Evolutionary conservation across 1,140 invertebrate genomes (phyloP), one percentile per base, ranked within the genome.

Genomic region (Propsilocerus akamusi): DNA sequence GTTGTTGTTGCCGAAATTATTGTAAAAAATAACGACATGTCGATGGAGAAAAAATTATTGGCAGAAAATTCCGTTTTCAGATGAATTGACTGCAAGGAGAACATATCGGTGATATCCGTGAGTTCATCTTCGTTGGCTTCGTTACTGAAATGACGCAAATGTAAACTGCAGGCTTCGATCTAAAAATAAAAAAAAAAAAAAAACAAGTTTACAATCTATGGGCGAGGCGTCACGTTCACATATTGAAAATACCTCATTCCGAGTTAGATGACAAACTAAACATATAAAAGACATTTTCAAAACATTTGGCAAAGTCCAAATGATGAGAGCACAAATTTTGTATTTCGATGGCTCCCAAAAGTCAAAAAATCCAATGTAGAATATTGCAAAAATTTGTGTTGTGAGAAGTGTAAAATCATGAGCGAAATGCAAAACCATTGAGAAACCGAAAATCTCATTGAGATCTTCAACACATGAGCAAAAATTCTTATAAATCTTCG

Each of bases 1-100:
- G 34, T 41, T 41, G 34, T 41, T 20, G 14, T 20, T 41, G 34
- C 34, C 14, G 34, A 41, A 41, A 41, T 41, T 41, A 41, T 41
- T 1, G 12, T 41, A 17, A 20, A 41, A 10, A 41, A 41, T 14
- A 41, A 20, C 17, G 34, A 41, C 34, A 41, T 41, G 34, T 41
- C 34, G 10, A 41, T 41, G 1, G 34, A 41, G 34, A 41, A 41
- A 20, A 41, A 41, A 20, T 41, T 41, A 20, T 41, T 41, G n/a
- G 34, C 34, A 8, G 34, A 20, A 41, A 41, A 41, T 41, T 41
- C 34, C 5, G 34, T 41, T 41, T 41, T 41, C 22, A 41, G 14
- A 41, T 41, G 34, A 41, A 41, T 41, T 6, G n/a, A 17, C 11
- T 41, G 34, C 17, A 41, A 20, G 17, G 34, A n/a, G 22, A 41